Percentiles rank a stretch among this genome's conserved stretches.
phyloP scores from a whole-genome alignment of 2,888 invertebrate genomes.

The Tigriopus californicus region DNA sequence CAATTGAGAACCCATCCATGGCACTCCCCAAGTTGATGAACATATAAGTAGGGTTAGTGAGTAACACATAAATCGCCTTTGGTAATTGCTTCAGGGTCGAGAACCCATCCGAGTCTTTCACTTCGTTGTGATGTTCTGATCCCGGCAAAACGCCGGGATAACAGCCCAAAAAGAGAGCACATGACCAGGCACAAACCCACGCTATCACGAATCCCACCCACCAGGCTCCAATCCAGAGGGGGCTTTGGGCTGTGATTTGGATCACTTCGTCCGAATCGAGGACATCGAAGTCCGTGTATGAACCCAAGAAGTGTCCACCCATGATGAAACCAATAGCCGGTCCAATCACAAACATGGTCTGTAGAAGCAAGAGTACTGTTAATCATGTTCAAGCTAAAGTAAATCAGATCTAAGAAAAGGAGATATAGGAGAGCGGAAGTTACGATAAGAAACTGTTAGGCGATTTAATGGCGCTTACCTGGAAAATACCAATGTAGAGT shows the following conservation, averaged over 20 bases:
- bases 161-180: background rate
- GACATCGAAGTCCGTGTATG: conserved; percentile 1
- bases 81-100: conserved; percentile 35
- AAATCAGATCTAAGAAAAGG: background rate
- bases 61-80: conserved; percentile 41
- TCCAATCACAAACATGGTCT: conserved; percentile 61
- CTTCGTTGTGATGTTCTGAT: background rate
- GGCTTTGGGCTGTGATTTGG: background rate
- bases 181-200: conserved; percentile 40
- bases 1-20: conserved; percentile 49
- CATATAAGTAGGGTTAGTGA: conserved; percentile 56
- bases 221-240: conserved; percentile 64
- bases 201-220: conserved; percentile 60
- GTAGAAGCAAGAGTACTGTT: conserved; percentile 23
- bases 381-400: background rate
- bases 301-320: conserved; percentile 55
- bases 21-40: conserved; percentile 58
- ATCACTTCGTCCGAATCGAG: background rate
- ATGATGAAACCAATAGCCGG: conserved; percentile 63
- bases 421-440: too few relatives aligned
- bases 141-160: background rate
- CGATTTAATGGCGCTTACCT: background rate
- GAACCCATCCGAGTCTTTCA: background rate
- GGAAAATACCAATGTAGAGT: conserved; percentile 51
- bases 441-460: too few relatives aligned